These are phyloP conservation scores for Podabrus alpinus DNA, from an alignment of 2,888 invertebrate genomes.

Conservation along the genomic window DNA sequence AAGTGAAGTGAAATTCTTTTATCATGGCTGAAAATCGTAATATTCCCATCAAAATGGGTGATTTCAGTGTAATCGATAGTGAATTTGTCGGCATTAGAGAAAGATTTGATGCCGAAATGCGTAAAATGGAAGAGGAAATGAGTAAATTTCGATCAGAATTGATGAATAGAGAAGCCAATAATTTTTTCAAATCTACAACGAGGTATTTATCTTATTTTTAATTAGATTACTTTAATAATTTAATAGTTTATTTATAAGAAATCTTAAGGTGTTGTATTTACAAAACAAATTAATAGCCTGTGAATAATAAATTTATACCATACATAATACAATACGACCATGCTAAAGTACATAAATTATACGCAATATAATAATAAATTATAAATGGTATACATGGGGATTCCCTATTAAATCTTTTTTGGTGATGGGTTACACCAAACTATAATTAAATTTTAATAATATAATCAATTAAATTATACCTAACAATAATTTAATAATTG, in stretches of 20 bases:
- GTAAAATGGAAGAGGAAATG: conserved; percentile 99
- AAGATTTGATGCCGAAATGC: conserved; percentile 95
- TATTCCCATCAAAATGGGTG: conserved; percentile 92
- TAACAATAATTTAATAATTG: not conserved
- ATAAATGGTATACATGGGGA: not conserved
- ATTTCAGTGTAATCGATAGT: conserved; percentile 93
- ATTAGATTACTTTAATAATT: not conserved
- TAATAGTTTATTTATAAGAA: not conserved
- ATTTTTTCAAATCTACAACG: conserved; percentile 87
- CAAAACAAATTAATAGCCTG: not conserved
- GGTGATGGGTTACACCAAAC: not conserved
- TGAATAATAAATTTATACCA: not conserved
- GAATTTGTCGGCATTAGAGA: conserved; percentile 96
- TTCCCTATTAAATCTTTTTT: not conserved
- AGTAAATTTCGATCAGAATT: conserved; percentile 89
- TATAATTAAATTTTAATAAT: not conserved
- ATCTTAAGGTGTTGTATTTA: not conserved
- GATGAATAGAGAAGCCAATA: conserved; percentile 89
- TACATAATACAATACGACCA: too few relatives aligned
- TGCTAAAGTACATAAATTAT: too few relatives aligned
- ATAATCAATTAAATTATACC: not conserved
- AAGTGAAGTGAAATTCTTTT: conserved; percentile 9
- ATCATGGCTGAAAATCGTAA: conserved; percentile 86
- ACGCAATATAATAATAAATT: too few relatives aligned
- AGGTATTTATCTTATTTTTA: conserved; percentile 60